Base-by-base conservation (phyloP, 2,113 vertebrate genomes). In the Catagonus wagneri region DNA sequence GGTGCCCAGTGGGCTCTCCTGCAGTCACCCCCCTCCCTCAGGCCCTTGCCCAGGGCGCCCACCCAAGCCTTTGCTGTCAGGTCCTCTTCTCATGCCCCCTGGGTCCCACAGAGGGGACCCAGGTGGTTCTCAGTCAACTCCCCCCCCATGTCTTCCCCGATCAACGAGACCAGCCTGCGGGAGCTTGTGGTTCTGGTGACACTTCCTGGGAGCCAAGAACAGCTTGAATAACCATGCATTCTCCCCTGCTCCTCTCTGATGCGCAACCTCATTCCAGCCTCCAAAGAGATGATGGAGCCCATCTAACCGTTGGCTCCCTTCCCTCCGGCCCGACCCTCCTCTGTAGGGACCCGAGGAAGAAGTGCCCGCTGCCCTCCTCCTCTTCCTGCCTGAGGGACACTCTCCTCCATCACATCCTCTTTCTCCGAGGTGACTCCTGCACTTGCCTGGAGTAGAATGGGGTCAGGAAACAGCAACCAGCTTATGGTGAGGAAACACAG, bases 401-500 rank as follows among this genome's bases (percentile, higher is more conserved):
- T 81, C 44, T 22, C 56, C 56, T 90, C 74, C 69, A 27, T 75
- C 76, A 44, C 3, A 61, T 36, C 76, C 72, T 88, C 25, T 54
- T 56, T 89, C 58, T 74, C 74, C 2, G 17, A 84, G 66, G 20
- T 32, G 81, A 75, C 36, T 83, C 36, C n/a, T 83, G 36, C 36
- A 61, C 76, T 84, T 32, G n/a, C 23, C 34, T 27, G 12, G 79
- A 68, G 50, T 63, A 25, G 61, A 68, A 72, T 92, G 61, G 29
- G 23, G 16, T 90, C 85, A 83, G 93, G 90, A 95, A 97, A 90
- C 36, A 93, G 56, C 83, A 89, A 60, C 58, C 69, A 44, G 63
- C 23, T 94, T 92, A 89, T 95, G 25, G 0, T 19, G 32, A 95
- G 90, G 89, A 89, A 96, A 56, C 50, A n/a, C 2, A 68, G 52